Conservation (phyloP, 2,888 invertebrate species). For the Folsomia candida region DNA sequence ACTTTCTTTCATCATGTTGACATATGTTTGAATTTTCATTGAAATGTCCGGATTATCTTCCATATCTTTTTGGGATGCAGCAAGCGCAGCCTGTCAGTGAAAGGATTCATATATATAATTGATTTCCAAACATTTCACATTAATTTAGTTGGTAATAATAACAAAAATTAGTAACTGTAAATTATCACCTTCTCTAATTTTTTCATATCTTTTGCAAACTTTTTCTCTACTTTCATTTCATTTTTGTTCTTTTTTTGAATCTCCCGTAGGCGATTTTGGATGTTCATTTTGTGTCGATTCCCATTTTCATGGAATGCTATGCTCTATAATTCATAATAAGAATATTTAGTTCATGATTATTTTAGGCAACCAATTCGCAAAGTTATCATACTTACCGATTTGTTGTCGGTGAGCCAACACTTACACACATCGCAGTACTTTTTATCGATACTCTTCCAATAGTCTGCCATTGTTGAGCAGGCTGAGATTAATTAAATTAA, state of each 20-base stretch:
- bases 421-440: conserved; percentile 98
- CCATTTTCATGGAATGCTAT: conserved; percentile 93
- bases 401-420: conserved; percentile 97
- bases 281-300: conserved; percentile 86
- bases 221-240: conserved; percentile 72
- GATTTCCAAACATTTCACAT: neutral
- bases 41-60: conserved; percentile 65
- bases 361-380: neutral
- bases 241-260: conserved; percentile 80
- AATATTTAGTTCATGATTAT: too few relatives aligned
- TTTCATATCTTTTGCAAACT: conserved; percentile 72
- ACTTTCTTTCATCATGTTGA: conserved; percentile 16
- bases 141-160: neutral
- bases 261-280: conserved; percentile 77
- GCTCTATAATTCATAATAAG: conserved; percentile 63
- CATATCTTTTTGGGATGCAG: conserved; percentile 81
- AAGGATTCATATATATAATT: conserved; percentile 23
- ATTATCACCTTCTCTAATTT: conserved; percentile 74
- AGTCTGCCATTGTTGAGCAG: conserved; percentile 70
- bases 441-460: conserved; percentile 93
- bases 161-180: neutral
- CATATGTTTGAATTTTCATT: conserved; percentile 35
- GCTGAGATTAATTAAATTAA: neutral
- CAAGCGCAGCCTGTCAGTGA: conserved; percentile 68
- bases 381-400: conserved; percentile 61